Evolutionary conservation across 2,888 invertebrate genomes (phyloP).

Genomic region (Leptinotarsa rubiginosa): DNA sequence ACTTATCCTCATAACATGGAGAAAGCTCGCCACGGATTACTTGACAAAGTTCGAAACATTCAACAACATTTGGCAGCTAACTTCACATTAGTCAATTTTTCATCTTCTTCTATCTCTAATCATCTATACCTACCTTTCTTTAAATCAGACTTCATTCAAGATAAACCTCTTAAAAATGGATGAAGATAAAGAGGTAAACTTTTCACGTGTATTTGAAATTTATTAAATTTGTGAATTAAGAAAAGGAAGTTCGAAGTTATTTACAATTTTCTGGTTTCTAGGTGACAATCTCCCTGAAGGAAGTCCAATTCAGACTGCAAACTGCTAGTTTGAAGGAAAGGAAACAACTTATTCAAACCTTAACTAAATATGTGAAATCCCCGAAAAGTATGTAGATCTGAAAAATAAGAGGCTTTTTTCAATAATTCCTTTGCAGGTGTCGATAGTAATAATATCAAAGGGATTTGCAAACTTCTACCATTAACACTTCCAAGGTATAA

Average conservation of each 20-base stretch:
- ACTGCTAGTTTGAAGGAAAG: constrained; percentile 79
- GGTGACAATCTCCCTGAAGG: constrained; percentile 78
- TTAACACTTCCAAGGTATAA: constrained; percentile 84
- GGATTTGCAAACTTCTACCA: constrained; percentile 76
- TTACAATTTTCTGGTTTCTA: constrained; percentile 60
- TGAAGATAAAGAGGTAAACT: constrained; percentile 76
- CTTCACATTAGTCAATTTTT: too few species aligned
- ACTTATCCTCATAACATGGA: too few species aligned
- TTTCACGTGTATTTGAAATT: constrained; percentile 64
- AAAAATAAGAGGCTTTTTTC: constrained; percentile 20
- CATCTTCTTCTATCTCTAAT: too few species aligned
- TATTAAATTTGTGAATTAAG: constrained; percentile 30
- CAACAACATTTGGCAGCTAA: too few species aligned
- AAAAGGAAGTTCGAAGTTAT: constrained; percentile 38
- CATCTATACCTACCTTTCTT: too few species aligned
- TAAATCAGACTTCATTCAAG: too few species aligned
- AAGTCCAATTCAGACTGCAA: constrained; percentile 80
- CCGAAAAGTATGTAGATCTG: constrained; percentile 69
- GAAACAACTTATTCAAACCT: constrained; percentile 75
- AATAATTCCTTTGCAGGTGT: constrained; percentile 42
- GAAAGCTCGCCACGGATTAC: too few species aligned
- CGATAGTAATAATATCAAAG: constrained; percentile 48
- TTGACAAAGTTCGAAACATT: too few species aligned
- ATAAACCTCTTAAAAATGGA: constrained; percentile 65
- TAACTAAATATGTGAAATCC: constrained; percentile 77